Percentiles rank a stretch among this genome's conserved stretches.
phyloP scores from a whole-genome alignment of 2,113 vertebrate species.

The Melospiza georgiana region DNA sequence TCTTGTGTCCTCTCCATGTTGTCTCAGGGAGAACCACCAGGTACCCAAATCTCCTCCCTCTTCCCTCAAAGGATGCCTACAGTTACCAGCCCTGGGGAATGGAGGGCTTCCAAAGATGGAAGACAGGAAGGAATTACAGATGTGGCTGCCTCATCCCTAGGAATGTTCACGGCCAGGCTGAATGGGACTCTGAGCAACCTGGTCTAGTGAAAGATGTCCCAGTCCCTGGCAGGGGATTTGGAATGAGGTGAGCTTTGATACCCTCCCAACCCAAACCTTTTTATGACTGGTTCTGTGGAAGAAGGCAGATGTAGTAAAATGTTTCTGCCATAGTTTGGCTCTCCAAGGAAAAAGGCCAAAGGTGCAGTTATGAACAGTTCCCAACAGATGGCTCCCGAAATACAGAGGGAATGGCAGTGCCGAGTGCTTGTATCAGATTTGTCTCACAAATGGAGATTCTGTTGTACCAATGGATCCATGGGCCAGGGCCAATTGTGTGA shows the following conservation, averaged over 20 bases:
- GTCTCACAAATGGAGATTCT: not conserved
- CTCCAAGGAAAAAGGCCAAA: not conserved
- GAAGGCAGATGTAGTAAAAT: not conserved
- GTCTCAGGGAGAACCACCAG: accelerated
- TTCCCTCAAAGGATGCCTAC: not conserved
- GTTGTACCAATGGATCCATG: too few relatives aligned
- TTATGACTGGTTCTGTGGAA: not conserved
- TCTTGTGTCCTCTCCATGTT: not conserved
- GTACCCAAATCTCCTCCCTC: not conserved
- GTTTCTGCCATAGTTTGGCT: not conserved
- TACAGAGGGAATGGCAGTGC: not conserved
- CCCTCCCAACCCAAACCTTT: not conserved
- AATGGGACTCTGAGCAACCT: not conserved
- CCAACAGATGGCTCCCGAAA: not conserved
- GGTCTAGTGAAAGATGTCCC: not conserved
- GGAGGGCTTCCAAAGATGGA: not conserved
- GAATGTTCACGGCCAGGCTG: not conserved
- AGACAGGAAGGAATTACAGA: not conserved
- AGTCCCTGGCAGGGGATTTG: not conserved
- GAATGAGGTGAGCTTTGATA: not conserved
- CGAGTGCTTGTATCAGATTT: not conserved
- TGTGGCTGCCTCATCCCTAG: not conserved
- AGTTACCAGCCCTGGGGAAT: not conserved
- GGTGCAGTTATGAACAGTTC: not conserved
- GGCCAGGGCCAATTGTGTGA: accelerated